Conservation (phyloP, 2,113 vertebrate genomes). For the Danio rerio region GRCz12tu NC_133190.1:31316001-31316500, state of each 20-base stretch:
- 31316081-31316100: background rate
- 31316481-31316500: background rate
- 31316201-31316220: conserved; percentile 36
- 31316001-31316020: background rate
- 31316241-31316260: conserved; percentile 27
- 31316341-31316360: conserved; percentile 47
- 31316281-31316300: conserved; percentile 37
- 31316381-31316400: background rate
- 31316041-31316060: background rate
- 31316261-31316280: conserved; percentile 23
- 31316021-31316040: background rate
- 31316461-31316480: background rate
- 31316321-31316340: conserved; percentile 45
- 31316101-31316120: background rate
- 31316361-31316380: conserved; percentile 26
- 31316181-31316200: conserved; percentile 11
- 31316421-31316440: background rate
- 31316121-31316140: background rate
- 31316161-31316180: conserved; percentile 7
- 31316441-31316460: background rate
- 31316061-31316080: background rate
- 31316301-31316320: conserved; percentile 42
- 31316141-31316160: conserved; percentile 8
- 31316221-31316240: conserved; percentile 53
- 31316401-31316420: conserved; percentile 9